Conservation (phyloP, 2,888 invertebrate species). For the Leptinotarsa rubiginosa region DNA sequence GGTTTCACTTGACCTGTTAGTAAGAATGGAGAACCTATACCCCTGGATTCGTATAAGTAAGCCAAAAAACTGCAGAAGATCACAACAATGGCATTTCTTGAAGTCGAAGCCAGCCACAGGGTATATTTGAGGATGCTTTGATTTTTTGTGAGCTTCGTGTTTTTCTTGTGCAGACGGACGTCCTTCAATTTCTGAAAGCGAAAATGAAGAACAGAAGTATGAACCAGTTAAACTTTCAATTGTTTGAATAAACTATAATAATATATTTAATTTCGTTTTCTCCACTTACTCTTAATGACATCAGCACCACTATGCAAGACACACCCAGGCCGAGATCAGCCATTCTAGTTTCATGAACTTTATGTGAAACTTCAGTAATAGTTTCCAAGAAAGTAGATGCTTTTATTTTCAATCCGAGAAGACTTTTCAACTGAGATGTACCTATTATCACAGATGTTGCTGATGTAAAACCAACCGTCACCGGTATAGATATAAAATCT, state of each 20-base stretch:
- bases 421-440: conserved; percentile 83
- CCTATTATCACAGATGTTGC: conserved; percentile 92
- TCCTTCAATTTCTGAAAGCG: conserved; percentile 79
- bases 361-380: conserved; percentile 75
- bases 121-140: conserved; percentile 69
- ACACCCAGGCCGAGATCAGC: conserved; percentile 81
- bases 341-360: conserved; percentile 76
- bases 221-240: no score
- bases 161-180: conserved; percentile 67
- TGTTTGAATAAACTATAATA: neutral
- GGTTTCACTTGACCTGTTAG: conserved; percentile 81
- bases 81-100: conserved; percentile 87
- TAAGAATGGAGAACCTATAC: conserved; percentile 73
- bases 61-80: conserved; percentile 78
- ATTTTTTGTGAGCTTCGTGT: conserved; percentile 63
- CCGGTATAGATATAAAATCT: conserved; percentile 91
- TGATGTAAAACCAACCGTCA: conserved; percentile 90
- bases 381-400: conserved; percentile 83
- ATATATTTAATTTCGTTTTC: neutral
- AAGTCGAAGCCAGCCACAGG: conserved; percentile 83
- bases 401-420: conserved; percentile 79
- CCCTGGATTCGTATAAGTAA: conserved; percentile 70
- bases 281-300: conserved; percentile 79
- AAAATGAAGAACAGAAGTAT: no score
- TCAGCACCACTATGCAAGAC: conserved; percentile 77